Conservation (phyloP, 2,113 vertebrate species). For the Leucopternis melanops region DNA sequence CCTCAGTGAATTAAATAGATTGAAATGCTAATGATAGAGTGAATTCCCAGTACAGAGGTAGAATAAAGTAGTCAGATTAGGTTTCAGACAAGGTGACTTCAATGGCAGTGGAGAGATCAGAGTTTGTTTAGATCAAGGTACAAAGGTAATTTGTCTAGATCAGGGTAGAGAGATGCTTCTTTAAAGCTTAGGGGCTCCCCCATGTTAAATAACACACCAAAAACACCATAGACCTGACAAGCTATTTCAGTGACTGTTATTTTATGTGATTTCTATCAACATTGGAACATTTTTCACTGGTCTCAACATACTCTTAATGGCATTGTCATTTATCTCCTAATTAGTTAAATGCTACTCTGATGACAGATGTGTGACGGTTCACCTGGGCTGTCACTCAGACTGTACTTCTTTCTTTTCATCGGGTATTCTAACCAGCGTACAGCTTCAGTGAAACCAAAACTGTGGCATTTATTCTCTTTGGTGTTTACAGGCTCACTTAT, state of each 20-base stretch:
- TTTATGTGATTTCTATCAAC: slow-evolving; percentile 35
- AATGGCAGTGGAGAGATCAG: slow-evolving; percentile 51
- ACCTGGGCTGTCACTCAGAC: slow-evolving; percentile 7
- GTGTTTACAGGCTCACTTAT: not conserved
- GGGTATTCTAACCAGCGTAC: not conserved
- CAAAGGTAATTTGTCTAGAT: slow-evolving; percentile 54
- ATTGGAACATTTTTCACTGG: not conserved
- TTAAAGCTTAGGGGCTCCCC: slow-evolving; percentile 23
- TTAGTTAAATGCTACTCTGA: slow-evolving; percentile 41
- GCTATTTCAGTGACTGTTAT: not conserved
- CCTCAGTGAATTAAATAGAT: slow-evolving; percentile 69
- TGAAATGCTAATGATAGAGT: slow-evolving; percentile 68
- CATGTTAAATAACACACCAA: not conserved
- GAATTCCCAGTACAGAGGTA: slow-evolving; percentile 59
- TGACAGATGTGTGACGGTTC: not conserved
- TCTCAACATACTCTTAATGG: slow-evolving; percentile 13
- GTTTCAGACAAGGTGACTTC: slow-evolving; percentile 65
- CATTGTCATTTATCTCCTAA: slow-evolving; percentile 44
- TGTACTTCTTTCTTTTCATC: not conserved
- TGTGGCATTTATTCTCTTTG: not conserved
- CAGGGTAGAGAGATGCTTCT: slow-evolving; percentile 2
- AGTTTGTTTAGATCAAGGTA: slow-evolving; percentile 51
- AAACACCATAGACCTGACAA: not conserved
- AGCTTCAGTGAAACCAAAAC: not conserved
- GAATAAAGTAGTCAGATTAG: slow-evolving; percentile 62